Percentiles rank a stretch among this genome's conserved stretches.
phyloP scores from a whole-genome alignment of 35 echinoderm and acorn worm genomes.

The Lytechinus variegatus region DNA sequence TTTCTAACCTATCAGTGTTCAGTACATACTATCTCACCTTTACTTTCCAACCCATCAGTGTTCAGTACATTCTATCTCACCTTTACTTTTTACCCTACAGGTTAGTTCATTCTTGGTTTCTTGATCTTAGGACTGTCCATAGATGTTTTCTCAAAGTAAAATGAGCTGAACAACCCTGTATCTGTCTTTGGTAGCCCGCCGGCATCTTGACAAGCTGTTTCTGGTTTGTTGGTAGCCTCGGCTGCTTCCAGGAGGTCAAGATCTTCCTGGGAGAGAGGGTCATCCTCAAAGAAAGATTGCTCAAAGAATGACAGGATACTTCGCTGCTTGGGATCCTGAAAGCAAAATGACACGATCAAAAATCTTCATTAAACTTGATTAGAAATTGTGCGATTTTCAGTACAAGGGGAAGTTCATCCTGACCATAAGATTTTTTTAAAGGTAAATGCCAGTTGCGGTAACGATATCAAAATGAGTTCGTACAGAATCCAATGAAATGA shows the following conservation, averaged over 20 bases:
- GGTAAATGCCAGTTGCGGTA: too few species aligned
- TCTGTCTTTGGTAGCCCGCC: neutral
- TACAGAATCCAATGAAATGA: too few species aligned
- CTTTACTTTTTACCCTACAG: too few species aligned
- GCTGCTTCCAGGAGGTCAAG: slow-evolving; percentile 56
- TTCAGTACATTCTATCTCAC: too few species aligned
- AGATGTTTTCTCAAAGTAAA: neutral
- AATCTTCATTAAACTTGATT: too few species aligned
- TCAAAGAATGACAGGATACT: slow-evolving; percentile 73
- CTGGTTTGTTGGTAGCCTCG: slow-evolving; percentile 31
- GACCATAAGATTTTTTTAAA: too few species aligned
- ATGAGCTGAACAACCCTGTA: slow-evolving; percentile 5
- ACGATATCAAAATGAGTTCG: too few species aligned
- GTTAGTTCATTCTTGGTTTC: slow-evolving; percentile 9
- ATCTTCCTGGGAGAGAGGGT: slow-evolving; percentile 28
- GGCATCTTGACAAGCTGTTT: neutral
- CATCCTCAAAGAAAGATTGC: slow-evolving; percentile 67
- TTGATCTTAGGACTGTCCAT: neutral
- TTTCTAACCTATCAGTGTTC: too few species aligned
- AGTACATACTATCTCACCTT: too few species aligned
- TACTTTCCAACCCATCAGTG: too few species aligned
- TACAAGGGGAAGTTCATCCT: too few species aligned
- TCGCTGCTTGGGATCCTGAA: slow-evolving; percentile 62
- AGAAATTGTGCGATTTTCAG: too few species aligned
- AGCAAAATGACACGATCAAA: neutral